A percentile compares a stretch with the other conserved stretches of the same genome.
phyloP scores from a whole-genome alignment of 2,797 vertebrate species.

The Cynodonichthys magdalenae region DNA sequence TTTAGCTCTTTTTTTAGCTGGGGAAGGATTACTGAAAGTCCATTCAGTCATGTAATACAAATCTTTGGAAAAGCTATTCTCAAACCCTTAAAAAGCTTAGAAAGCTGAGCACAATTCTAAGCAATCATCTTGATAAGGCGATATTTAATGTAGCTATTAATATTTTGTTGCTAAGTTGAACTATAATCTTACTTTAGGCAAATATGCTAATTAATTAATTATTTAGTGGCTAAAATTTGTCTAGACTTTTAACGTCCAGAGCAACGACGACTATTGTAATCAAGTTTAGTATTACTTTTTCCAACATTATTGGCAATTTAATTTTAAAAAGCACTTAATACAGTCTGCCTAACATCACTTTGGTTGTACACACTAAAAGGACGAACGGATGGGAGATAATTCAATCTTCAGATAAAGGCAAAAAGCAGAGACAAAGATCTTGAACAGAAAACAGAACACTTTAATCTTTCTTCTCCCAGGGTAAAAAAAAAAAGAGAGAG shows the following conservation, averaged over 20 bases:
- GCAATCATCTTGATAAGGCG: slow-evolving; percentile 18
- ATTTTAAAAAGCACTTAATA: slow-evolving; percentile 49
- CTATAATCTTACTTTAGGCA: slow-evolving; percentile 1
- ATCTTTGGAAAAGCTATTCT: slow-evolving; percentile 49
- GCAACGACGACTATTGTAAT: not conserved
- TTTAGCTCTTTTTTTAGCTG: slow-evolving; percentile 81
- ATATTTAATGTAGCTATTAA: not conserved
- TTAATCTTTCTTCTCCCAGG: slow-evolving; percentile 68
- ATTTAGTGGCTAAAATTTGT: not conserved
- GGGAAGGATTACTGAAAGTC: slow-evolving; percentile 81
- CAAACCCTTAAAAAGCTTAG: slow-evolving; percentile 2
- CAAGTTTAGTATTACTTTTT: slow-evolving; percentile 18
- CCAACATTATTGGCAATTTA: slow-evolving; percentile 37
- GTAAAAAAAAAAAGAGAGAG: slow-evolving; percentile 48
- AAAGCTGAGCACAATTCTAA: slow-evolving; percentile 23
- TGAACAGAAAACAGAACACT: slow-evolving; percentile 74
- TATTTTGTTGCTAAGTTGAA: not conserved
- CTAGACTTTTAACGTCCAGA: not conserved
- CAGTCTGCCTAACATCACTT: slow-evolving; percentile 61
- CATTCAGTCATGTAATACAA: slow-evolving; percentile 77
- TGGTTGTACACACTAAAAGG: slow-evolving; percentile 48
- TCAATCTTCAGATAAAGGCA: slow-evolving; percentile 70
- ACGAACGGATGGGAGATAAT: slow-evolving; percentile 67
- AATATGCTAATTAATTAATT: slow-evolving; percentile 3
- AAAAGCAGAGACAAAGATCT: slow-evolving; percentile 75